Conservation (phyloP, 2,113 vertebrate genomes). For the Actenoides hombroni region DNA sequence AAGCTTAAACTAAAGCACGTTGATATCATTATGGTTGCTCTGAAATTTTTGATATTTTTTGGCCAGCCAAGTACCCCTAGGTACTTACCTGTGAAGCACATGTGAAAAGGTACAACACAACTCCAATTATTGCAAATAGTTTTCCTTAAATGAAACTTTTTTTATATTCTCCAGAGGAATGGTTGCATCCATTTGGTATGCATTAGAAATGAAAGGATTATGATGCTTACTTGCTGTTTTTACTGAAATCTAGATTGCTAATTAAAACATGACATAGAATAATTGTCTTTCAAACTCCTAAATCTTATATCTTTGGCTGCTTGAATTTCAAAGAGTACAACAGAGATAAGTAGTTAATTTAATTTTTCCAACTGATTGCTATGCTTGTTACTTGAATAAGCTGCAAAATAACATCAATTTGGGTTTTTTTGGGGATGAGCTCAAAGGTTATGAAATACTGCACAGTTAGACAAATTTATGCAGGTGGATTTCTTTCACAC, state of each 20-base stretch:
- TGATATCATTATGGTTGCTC: neutral
- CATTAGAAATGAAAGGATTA: neutral
- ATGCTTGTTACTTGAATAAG: neutral
- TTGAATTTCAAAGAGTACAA: neutral
- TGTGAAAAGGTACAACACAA: neutral
- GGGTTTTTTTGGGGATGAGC: neutral
- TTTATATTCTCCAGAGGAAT: neutral
- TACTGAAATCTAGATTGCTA: neutral
- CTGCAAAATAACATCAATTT: neutral
- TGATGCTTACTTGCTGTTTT: neutral
- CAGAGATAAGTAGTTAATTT: conserved; percentile 16
- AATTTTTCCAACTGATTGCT: conserved; percentile 8
- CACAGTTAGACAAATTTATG: neutral
- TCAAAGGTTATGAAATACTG: neutral
- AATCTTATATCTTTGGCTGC: neutral
- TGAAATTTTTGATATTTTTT: neutral
- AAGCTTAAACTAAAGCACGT: neutral
- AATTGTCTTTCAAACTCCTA: neutral
- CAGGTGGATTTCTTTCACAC: neutral
- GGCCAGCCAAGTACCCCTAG: rapidly evolving
- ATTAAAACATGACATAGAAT: neutral
- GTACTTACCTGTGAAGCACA: neutral
- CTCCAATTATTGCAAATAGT: neutral
- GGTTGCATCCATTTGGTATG: neutral
- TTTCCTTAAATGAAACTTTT: neutral